phyloP scores from a whole-genome alignment of 2,888 invertebrate species.

The Zootermopsis nevadensis region DNA sequence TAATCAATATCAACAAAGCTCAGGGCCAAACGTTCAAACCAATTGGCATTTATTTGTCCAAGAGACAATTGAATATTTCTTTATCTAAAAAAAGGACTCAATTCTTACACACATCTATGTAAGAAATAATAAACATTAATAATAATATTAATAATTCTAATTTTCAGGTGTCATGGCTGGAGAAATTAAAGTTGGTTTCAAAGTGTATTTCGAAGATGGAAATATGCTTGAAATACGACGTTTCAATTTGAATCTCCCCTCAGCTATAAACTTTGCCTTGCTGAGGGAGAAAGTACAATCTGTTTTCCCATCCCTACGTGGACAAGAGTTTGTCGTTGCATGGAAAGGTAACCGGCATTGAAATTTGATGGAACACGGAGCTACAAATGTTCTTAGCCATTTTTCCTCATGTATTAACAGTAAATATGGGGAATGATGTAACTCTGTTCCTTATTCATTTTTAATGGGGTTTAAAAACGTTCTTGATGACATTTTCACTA shows the following conservation, averaged over 20 bases:
- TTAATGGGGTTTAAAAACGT: neutral
- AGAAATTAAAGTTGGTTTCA: constrained; percentile 63
- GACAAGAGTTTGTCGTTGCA: constrained; percentile 65
- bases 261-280: constrained; percentile 67
- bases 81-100: no score
- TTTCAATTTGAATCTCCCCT: constrained; percentile 69
- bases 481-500: no score
- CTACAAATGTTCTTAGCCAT: no score
- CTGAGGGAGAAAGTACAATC: constrained; percentile 69
- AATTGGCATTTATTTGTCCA: no score
- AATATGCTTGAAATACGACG: constrained; percentile 66
- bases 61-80: no score
- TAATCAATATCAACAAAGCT: no score
- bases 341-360: constrained; percentile 71
- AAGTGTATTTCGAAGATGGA: constrained; percentile 64
- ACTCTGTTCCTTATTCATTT: no score
- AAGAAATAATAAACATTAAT: no score
- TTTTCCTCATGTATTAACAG: neutral
- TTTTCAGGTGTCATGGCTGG: constrained; percentile 42
- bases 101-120: no score
- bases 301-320: constrained; percentile 68
- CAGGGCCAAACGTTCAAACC: no score
- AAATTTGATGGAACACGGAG: neutral
- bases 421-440: neutral
- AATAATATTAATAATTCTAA: neutral